Evolutionary conservation across 2,113 vertebrate species (phyloP), one percentile per base, ranked within the genome.

Genomic region (Scomber colias): DNA sequence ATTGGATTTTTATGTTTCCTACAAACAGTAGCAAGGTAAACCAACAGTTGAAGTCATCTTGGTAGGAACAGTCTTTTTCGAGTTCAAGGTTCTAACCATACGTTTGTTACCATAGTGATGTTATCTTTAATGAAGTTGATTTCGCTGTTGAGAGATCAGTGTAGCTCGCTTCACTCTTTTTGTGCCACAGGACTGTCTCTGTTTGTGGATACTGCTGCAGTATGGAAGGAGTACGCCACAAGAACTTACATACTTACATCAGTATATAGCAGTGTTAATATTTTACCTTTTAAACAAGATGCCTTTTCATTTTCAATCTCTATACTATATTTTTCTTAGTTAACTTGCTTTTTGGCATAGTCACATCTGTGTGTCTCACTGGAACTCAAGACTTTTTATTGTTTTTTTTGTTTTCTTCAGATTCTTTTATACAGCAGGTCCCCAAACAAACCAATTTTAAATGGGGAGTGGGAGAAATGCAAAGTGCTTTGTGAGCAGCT

Each of bases 221-320:
- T 65, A 77, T 77, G 19, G 49, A 66, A 70, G 57, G 71, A 71
- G 51, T 53, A 49, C 56, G 75, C 73, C 78, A 19, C 81, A 48
- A 64, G 27, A 62, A 71, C 56, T 11, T 55, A 13, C 53, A 75
- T 77, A 44, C 63, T 69, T 19, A 50, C 21, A 80, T 55, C 75
- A 61, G 1, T 67, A 57, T 30, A 82, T 51, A 45, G 50, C 81
- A 87, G 83, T 71, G 79, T 83, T 83, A 73, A 65, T 16, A 51
- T 53, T 59, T 76, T 54, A 84, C 55, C 77, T 61, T 81, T 69
- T 40, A 56, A 92, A 89, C 87, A 73, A 90, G 74, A 91, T 90
- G 93, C 91, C 86, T 93, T 94, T 83, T 87, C 51, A 66, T 88
- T 88, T 85, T 76, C 49, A 70, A 50, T 72, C 15, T 86, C 16